phyloP scores from a whole-genome alignment of 2,113 vertebrate genomes.

The Amphilophus citrinellus region DNA sequence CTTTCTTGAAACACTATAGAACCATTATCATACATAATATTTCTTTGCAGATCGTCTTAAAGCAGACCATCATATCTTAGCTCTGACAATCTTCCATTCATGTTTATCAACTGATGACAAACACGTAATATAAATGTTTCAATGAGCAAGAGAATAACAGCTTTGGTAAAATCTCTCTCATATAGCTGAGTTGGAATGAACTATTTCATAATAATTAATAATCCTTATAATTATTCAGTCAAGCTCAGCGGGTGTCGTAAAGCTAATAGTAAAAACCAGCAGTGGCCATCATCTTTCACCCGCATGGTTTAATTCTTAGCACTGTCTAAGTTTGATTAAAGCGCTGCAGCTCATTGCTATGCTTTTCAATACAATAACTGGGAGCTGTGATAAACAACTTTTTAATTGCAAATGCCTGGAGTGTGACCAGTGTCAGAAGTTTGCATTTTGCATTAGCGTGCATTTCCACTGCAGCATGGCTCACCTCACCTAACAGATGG shows the following conservation, averaged over 20 bases:
- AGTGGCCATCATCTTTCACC: conserved; percentile 61
- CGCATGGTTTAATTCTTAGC: conserved; percentile 48
- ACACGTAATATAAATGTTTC: neutral
- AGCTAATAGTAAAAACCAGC: conserved; percentile 47
- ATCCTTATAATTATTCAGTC: conserved; percentile 39
- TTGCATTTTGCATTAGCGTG: conserved; percentile 51
- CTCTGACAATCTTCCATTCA: neutral
- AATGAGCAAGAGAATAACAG: conserved; percentile 1
- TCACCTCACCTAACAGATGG: conserved; percentile 37
- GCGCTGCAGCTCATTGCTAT: conserved; percentile 64
- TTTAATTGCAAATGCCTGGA: conserved; percentile 77
- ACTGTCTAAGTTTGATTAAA: conserved; percentile 59
- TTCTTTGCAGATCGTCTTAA: neutral
- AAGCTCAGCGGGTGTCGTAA: conserved; percentile 33
- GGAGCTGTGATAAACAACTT: conserved; percentile 70
- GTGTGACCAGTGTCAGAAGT: conserved; percentile 73
- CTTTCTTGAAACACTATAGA: neutral
- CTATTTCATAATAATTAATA: conserved; percentile 12
- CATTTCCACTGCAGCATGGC: conserved; percentile 24
- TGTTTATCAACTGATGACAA: neutral
- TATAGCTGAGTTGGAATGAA: conserved; percentile 5
- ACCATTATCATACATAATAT: neutral
- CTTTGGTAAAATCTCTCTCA: conserved; percentile 3
- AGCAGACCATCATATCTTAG: neutral
- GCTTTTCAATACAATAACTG: conserved; percentile 64